These are phyloP conservation scores for Propithecus coquereli DNA, from an alignment of 2,113 vertebrate species.

Conservation along the genomic window DNA sequence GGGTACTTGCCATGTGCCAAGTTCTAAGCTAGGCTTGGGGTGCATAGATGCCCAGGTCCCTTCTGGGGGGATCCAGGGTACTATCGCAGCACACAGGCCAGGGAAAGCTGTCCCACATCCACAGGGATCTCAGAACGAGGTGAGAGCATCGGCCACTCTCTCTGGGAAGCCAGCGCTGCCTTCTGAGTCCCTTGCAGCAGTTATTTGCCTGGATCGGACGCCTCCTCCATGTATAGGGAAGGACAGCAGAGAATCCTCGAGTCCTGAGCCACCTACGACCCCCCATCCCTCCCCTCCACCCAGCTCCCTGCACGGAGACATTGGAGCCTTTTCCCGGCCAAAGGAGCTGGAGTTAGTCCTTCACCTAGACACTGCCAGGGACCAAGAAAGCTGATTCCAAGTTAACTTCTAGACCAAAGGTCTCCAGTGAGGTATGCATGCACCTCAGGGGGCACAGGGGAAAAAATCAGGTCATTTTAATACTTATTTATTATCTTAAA, in stretches of 20 bases:
- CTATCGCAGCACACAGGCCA: background rate
- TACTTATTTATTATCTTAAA: background rate
- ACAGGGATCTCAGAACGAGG: background rate
- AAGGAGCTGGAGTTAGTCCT: background rate
- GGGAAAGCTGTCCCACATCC: background rate
- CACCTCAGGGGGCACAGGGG: background rate
- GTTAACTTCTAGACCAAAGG: background rate
- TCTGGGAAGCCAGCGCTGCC: background rate
- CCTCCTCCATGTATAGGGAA: background rate
- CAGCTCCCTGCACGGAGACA: background rate
- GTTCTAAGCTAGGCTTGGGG: background rate
- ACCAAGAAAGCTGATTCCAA: background rate
- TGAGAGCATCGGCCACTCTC: background rate
- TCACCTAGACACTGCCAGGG: background rate
- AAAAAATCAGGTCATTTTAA: background rate
- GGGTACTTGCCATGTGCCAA: background rate
- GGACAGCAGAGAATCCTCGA: background rate
- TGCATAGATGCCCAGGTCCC: background rate
- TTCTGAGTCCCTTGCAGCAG: background rate
- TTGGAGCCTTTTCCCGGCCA: background rate
- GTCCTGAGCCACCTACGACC: background rate
- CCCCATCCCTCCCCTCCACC: accelerated
- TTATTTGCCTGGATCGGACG: background rate
- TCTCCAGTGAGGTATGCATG: background rate
- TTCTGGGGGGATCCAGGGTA: background rate